Conservation (phyloP, 1,140 invertebrate genomes). For the Ceratosolen fusciceps region DNA sequence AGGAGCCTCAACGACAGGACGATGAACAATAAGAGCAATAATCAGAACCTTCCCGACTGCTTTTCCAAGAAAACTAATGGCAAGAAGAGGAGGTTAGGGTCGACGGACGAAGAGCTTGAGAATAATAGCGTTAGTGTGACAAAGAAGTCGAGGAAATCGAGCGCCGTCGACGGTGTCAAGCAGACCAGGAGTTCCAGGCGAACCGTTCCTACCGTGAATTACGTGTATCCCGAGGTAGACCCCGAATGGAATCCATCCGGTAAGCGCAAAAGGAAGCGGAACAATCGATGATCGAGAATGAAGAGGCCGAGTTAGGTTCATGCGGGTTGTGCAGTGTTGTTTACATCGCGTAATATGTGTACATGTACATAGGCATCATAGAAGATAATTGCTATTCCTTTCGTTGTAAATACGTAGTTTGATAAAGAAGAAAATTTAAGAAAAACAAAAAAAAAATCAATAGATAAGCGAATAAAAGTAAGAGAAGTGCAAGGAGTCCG, state of each 20-base stretch:
- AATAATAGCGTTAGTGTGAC: constrained; percentile 1
- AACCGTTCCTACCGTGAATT: constrained; percentile 65
- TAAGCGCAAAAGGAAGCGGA: constrained; percentile 62
- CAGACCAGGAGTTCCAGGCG: constrained; percentile 61
- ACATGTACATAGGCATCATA: constrained; percentile 9
- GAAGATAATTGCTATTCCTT: constrained; percentile 22
- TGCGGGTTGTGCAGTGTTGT: constrained; percentile 1
- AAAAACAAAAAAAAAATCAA: neutral
- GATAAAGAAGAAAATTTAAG: neutral
- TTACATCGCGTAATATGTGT: constrained; percentile 18
- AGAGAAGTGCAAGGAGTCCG: neutral
- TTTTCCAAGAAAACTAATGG: constrained; percentile 25
- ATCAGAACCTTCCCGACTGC: constrained; percentile 37
- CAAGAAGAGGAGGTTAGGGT: neutral
- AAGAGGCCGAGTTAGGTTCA: constrained; percentile 22
- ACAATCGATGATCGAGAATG: constrained; percentile 63
- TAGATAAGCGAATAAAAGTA: neutral
- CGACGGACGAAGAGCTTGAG: constrained; percentile 7
- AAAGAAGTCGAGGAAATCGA: constrained; percentile 26
- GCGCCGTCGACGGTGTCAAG: constrained; percentile 36
- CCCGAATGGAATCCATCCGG: constrained; percentile 62
- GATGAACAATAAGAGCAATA: constrained; percentile 27
- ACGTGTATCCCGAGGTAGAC: constrained; percentile 63
- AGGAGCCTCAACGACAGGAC: constrained; percentile 7
- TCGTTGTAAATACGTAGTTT: constrained; percentile 23